These are phyloP conservation scores for Pachycephala philippinensis DNA, from an alignment of 2,113 vertebrate genomes.

Conservation along the genomic window DNA sequence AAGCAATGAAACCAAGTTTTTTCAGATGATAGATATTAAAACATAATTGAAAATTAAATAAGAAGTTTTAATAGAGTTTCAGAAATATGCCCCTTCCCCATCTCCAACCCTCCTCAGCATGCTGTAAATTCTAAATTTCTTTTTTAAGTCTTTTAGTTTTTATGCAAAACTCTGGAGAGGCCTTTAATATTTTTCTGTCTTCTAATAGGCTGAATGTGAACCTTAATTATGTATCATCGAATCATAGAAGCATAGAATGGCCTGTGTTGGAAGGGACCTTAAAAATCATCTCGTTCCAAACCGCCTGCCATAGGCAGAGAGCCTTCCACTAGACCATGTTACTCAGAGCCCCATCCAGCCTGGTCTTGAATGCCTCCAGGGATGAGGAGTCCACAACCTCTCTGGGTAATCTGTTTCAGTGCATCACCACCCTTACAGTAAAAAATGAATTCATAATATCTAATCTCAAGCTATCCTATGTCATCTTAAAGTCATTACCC, in stretches of 20 bases:
- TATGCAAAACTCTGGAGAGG: not conserved
- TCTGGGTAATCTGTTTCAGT: not conserved
- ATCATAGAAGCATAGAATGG: not conserved
- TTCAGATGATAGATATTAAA: not conserved
- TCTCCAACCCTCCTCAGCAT: not conserved
- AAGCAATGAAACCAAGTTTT: not conserved
- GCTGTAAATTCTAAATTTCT: not conserved
- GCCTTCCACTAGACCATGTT: fast-evolving
- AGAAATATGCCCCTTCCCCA: not conserved
- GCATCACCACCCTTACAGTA: not conserved
- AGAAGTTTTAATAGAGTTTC: not conserved
- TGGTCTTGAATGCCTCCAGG: not conserved
- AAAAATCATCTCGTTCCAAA: not conserved
- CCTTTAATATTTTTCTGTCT: not conserved
- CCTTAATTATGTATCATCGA: not conserved
- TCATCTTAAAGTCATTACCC: not conserved
- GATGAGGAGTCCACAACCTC: not conserved
- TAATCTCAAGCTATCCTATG: not conserved
- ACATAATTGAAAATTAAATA: not conserved
- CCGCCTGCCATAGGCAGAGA: not conserved
- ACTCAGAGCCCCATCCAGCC: not conserved
- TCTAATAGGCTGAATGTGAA: not conserved
- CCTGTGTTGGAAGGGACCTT: fast-evolving
- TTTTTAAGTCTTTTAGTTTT: not conserved
- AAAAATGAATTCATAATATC: not conserved